Base-by-base conservation (phyloP, 2,113 vertebrate genomes). In the Plectropomus leopardus region DNA sequence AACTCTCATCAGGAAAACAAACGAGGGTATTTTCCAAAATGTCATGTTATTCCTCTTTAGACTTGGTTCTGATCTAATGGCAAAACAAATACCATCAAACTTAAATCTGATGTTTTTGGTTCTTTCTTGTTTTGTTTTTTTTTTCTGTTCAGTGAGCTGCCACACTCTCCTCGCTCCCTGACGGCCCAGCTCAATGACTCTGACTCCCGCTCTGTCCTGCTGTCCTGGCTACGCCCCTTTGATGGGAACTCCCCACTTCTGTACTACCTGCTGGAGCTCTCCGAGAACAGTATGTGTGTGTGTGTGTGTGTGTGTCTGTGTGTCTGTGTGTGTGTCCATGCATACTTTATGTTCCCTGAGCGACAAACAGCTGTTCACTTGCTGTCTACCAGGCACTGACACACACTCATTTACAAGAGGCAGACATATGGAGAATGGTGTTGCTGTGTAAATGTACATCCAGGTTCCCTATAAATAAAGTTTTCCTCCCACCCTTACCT, bases 161-260 rank as follows among this genome's bases (percentile, higher is more conserved):
- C 98, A 47, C 98, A 99, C 80, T 95, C 97, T 0, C 98, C 98
- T 8, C 96, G 97, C 86, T 98, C 97, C 85, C 97, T 99, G 3
- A 88, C 96, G 80, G 97, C 96, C 63, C 87, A 89, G 4, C 94
- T 98, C 64, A 96, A 96, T 13, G 88, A 96, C 48, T 95, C 95
- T 0, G 94, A 94, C 75, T 95, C 96, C 70, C 96, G 95, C 48
- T 91, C 97, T 0, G 97, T 98, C 86, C 78, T 85, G 64, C 96
- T 99, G 40, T 97, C 97, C 89, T 99, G 98, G 98, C 96, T 98
- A 1, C 96, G 97, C 0, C 97, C 98, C 63, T 99, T 99, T 3
- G 97, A 99, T 1, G 98, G 98, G 28, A 99, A 99, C 95, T 98
- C 97, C 73, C 97, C 97, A 0, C 95, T 99, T 2, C 95, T 98